A percentile compares a stretch with the other conserved stretches of the same genome.
Evolutionary conservation across 2,113 vertebrate species (phyloP).

Genomic region (Eulacestoma nigropectus): DNA sequence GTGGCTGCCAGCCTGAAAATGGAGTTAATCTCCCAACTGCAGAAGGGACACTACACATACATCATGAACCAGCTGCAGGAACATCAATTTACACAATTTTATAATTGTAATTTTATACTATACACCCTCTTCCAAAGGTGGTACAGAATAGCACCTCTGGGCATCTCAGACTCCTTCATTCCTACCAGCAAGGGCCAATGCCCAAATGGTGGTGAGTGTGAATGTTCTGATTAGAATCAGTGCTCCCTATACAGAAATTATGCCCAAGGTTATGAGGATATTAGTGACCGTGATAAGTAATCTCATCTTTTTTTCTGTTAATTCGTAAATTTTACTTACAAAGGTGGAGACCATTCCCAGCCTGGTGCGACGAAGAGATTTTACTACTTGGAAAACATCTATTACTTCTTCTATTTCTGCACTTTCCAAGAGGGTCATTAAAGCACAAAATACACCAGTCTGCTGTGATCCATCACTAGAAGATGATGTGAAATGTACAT

Average conservation of each 20-base stretch:
- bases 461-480: slow-evolving; percentile 85
- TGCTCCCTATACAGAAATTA: background rate
- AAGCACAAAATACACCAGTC: slow-evolving; percentile 85
- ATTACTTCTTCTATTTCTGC: slow-evolving; percentile 86
- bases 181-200: background rate
- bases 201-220: background rate
- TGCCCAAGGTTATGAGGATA: background rate
- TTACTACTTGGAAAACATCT: slow-evolving; percentile 90
- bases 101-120: background rate
- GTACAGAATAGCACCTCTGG: background rate
- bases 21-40: background rate
- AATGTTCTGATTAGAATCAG: background rate
- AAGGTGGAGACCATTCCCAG: slow-evolving; percentile 75
- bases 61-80: background rate
- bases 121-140: background rate
- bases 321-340: slow-evolving; percentile 70
- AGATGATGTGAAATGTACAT: background rate
- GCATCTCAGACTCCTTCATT: background rate
- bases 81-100: background rate
- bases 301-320: background rate
- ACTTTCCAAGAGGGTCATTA: slow-evolving; percentile 89
- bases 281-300: background rate
- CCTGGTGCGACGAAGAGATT: slow-evolving; percentile 84
- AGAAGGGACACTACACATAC: background rate
- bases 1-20: background rate